Conservation (phyloP, 2,888 invertebrate genomes). For the Epinotia brunnichana region DNA sequence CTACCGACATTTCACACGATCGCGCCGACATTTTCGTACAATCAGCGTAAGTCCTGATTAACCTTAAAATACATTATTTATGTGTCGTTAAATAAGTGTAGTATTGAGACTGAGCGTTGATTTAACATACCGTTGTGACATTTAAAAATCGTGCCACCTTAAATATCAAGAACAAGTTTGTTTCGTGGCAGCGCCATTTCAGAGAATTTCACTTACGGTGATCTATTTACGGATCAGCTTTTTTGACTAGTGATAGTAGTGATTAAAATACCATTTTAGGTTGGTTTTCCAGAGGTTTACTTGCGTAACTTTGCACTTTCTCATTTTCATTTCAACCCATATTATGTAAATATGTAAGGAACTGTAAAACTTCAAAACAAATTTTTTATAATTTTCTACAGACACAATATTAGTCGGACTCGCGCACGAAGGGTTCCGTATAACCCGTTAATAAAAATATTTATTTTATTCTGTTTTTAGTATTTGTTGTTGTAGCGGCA, state of each 20-base stretch:
- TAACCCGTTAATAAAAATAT: too few species aligned
- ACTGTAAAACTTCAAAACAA: too few species aligned
- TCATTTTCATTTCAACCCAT: neutral
- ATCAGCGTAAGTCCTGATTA: conserved; percentile 27
- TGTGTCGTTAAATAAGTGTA: conserved; percentile 21
- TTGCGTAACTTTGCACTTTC: neutral
- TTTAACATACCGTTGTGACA: conserved; percentile 38
- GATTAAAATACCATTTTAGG: neutral
- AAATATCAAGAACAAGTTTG: conserved; percentile 39
- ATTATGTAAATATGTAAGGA: too few species aligned
- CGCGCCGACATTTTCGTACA: conserved; percentile 3
- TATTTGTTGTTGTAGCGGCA: too few species aligned
- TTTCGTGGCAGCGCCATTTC: conserved; percentile 18
- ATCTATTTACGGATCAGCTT: conserved; percentile 17
- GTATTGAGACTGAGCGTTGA: conserved; percentile 28
- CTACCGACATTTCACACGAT: conserved; percentile 21
- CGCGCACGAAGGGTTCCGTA: too few species aligned
- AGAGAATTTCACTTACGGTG: conserved; percentile 29
- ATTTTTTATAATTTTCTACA: too few species aligned
- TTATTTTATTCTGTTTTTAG: too few species aligned
- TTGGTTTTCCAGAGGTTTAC: neutral
- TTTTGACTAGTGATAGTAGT: conserved; percentile 7
- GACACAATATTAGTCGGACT: too few species aligned
- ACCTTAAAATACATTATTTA: conserved; percentile 31
- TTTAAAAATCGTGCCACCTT: conserved; percentile 40